Evolutionary conservation across 2,888 invertebrate species (phyloP).

Genomic region (Euproctis similis): DNA sequence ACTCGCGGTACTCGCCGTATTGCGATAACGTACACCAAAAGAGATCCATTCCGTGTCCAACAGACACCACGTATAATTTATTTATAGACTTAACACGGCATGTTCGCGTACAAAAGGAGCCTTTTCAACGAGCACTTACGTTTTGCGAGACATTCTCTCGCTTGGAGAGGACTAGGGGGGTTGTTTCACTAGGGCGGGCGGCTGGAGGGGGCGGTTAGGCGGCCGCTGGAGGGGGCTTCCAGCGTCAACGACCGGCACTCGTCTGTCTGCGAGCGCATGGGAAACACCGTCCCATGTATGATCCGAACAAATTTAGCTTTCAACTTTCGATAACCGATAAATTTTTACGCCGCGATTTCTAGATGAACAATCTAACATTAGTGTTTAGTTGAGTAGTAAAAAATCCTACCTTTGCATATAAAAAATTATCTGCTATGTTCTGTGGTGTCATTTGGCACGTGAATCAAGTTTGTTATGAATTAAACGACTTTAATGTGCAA

Average conservation of each 20-base stretch:
- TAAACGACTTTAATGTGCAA: conserved; percentile 17
- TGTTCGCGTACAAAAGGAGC: conserved; percentile 21
- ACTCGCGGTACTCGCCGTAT: too few species aligned
- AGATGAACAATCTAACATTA: conserved; percentile 11
- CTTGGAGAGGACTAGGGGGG: conserved; percentile 36
- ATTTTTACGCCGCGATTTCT: conserved; percentile 12
- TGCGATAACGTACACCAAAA: conserved; percentile 30
- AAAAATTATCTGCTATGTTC: too few species aligned
- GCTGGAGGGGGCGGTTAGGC: conserved; percentile 56
- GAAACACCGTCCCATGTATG: conserved; percentile 49
- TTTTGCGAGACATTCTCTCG: conserved; percentile 33
- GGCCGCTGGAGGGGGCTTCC: conserved; percentile 45
- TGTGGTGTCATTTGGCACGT: conserved; percentile 27
- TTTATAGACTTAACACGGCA: conserved; percentile 18
- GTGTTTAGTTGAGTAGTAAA: too few species aligned
- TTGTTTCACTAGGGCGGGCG: conserved; percentile 60
- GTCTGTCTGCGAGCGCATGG: conserved; percentile 55
- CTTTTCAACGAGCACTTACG: conserved; percentile 24
- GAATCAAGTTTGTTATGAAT: conserved; percentile 15
- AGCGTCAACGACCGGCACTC: conserved; percentile 74
- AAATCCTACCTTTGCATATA: too few species aligned
- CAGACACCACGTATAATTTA: conserved; percentile 18
- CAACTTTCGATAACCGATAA: conserved; percentile 33
- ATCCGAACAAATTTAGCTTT: conserved; percentile 31
- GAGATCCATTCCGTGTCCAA: conserved; percentile 17